Percentiles rank a stretch among this genome's conserved stretches.
Evolutionary conservation across 1,140 invertebrate genomes (phyloP).

Genomic region (Bombus affinis): DNA sequence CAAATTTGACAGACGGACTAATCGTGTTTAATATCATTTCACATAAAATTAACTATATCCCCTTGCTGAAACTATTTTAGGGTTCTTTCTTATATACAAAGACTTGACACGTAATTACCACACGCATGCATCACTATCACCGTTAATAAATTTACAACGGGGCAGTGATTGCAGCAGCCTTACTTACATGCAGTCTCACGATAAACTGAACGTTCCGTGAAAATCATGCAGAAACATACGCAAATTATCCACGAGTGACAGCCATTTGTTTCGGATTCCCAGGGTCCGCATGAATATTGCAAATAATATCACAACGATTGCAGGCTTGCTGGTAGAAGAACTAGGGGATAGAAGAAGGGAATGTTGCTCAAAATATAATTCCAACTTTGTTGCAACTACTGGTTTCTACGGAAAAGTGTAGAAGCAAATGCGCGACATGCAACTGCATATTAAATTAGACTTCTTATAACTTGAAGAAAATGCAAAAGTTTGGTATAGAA

Average conservation of each 20-base stretch:
- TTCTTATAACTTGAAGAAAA: not conserved
- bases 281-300: not conserved
- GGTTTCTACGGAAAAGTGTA: not conserved
- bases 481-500: not conserved
- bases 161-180: rapidly evolving
- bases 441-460: not conserved
- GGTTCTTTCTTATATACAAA: not conserved
- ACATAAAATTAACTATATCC: no score
- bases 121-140: not conserved
- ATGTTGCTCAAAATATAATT: not conserved
- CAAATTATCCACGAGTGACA: no score
- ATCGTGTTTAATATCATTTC: slow-evolving; percentile 4
- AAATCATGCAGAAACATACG: not conserved
- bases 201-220: not conserved
- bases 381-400: not conserved
- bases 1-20: slow-evolving; percentile 33
- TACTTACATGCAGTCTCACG: not conserved
- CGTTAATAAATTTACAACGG: no score
- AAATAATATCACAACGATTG: slow-evolving; percentile 14
- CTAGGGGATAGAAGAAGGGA: not conserved
- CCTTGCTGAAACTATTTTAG: no score
- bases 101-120: not conserved
- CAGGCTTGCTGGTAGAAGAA: not conserved
- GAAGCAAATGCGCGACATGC: not conserved
- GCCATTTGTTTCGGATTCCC: not conserved